Percentiles rank a stretch among this genome's conserved stretches.
Conservation (phyloP, 2,113 vertebrate species). For the human (Homo sapiens) region DNA sequence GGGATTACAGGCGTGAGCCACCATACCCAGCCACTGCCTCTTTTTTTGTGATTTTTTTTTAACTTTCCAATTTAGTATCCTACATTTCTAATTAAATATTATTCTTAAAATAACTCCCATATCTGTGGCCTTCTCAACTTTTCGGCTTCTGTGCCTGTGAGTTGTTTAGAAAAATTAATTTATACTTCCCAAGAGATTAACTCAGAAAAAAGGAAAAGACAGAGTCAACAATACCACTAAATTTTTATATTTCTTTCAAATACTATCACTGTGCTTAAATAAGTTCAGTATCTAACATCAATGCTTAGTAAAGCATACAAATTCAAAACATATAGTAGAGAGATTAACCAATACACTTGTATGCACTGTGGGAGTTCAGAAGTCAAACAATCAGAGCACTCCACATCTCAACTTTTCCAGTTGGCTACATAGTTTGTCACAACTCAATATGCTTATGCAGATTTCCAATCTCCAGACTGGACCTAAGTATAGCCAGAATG, state of each 20-base stretch:
- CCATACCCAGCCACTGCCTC: background rate
- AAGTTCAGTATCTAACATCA: background rate
- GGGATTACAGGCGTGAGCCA: no score
- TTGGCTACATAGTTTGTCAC: background rate
- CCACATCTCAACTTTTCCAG: background rate
- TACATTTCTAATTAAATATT: background rate
- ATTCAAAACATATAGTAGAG: background rate
- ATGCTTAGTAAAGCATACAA: background rate
- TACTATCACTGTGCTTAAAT: background rate
- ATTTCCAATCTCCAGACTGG: background rate
- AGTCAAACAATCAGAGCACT: background rate
- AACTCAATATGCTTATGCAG: background rate
- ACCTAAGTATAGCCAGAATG: background rate
- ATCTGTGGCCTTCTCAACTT: background rate
- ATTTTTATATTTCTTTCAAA: conserved; percentile 16
- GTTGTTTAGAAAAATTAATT: background rate
- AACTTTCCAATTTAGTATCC: background rate
- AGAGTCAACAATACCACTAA: background rate
- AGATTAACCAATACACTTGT: background rate
- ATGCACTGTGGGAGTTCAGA: background rate
- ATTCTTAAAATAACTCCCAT: background rate
- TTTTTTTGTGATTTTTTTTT: background rate
- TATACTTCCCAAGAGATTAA: conserved; percentile 1
- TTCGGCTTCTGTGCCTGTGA: background rate
- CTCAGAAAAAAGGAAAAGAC: background rate